Evolutionary conservation across 2,797 vertebrate species (phyloP).

Genomic region (Alcedo quadribrachys): DNA sequence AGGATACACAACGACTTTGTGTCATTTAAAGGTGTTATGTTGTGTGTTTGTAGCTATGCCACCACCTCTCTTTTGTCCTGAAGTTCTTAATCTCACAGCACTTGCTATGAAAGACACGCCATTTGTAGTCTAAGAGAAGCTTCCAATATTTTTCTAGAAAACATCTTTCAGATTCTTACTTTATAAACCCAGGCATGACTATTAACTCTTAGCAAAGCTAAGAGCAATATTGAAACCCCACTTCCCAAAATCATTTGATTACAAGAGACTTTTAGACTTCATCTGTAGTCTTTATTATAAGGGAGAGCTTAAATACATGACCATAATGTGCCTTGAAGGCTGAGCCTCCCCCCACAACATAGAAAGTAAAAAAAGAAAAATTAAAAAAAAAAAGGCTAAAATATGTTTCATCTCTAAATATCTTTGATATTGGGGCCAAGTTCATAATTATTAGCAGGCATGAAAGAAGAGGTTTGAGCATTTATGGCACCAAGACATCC

Average conservation of each 20-base stretch:
- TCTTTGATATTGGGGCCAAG: constrained; percentile 66
- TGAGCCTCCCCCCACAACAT: constrained; percentile 29
- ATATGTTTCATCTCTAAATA: constrained; percentile 52
- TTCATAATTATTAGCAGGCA: constrained; percentile 55
- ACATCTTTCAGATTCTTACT: background rate
- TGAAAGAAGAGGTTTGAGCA: constrained; percentile 38
- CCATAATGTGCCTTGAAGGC: constrained; percentile 40
- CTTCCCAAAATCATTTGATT: background rate
- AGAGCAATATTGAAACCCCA: background rate
- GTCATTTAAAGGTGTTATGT: background rate
- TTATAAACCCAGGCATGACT: background rate
- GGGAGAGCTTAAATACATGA: constrained; percentile 26
- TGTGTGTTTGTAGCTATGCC: constrained; percentile 34
- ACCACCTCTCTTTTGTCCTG: background rate
- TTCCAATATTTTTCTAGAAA: background rate
- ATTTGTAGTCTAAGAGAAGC: background rate
- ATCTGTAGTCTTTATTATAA: background rate
- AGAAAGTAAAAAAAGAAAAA: constrained; percentile 1
- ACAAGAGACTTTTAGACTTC: background rate
- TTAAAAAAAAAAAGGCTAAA: background rate
- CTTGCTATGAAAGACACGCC: rapidly evolving
- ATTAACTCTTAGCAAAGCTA: background rate
- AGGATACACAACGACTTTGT: background rate
- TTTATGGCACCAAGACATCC: constrained; percentile 31
- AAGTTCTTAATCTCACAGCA: background rate